A percentile compares a stretch with the other conserved stretches of the same genome.
Conservation (phyloP, 2,888 invertebrate genomes). For the Dendrolimus houi region DNA sequence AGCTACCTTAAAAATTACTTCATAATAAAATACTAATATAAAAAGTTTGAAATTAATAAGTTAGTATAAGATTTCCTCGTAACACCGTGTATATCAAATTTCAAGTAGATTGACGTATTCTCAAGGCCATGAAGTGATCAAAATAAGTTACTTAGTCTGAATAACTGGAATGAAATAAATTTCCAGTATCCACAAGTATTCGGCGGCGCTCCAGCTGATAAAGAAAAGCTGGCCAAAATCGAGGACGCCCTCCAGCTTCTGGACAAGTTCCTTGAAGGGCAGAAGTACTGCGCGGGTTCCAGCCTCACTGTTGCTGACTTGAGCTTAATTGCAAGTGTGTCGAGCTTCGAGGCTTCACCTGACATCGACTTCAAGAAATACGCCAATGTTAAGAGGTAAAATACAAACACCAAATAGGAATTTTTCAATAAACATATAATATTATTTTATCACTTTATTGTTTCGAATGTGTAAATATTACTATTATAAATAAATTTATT, state of each 20-base stretch:
- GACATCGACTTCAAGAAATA: constrained; percentile 81
- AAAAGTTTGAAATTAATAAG: too few relatives aligned
- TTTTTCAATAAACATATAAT: too few relatives aligned
- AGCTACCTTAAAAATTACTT: too few relatives aligned
- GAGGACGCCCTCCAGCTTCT: constrained; percentile 81
- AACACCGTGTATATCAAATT: too few relatives aligned
- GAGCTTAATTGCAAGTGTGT: constrained; percentile 79
- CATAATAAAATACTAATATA: too few relatives aligned
- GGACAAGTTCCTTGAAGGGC: constrained; percentile 82
- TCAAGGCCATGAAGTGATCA: too few relatives aligned
- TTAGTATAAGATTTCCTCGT: too few relatives aligned
- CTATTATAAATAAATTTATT: too few relatives aligned
- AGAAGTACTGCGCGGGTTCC: constrained; percentile 83
- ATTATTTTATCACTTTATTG: too few relatives aligned
- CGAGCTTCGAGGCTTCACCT: constrained; percentile 79
- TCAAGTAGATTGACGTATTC: too few relatives aligned
- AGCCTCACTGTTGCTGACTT: constrained; percentile 87
- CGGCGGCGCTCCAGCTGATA: constrained; percentile 78
- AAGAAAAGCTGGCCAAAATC: constrained; percentile 81
- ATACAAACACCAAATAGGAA: neutral
- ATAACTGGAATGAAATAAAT: neutral
- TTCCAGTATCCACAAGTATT: constrained; percentile 78
- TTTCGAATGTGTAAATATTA: too few relatives aligned
- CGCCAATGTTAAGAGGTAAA: constrained; percentile 77
- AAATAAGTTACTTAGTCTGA: too few relatives aligned